phyloP scores from a whole-genome alignment of 1,140 invertebrate genomes.

The Heliconius himera region DNA sequence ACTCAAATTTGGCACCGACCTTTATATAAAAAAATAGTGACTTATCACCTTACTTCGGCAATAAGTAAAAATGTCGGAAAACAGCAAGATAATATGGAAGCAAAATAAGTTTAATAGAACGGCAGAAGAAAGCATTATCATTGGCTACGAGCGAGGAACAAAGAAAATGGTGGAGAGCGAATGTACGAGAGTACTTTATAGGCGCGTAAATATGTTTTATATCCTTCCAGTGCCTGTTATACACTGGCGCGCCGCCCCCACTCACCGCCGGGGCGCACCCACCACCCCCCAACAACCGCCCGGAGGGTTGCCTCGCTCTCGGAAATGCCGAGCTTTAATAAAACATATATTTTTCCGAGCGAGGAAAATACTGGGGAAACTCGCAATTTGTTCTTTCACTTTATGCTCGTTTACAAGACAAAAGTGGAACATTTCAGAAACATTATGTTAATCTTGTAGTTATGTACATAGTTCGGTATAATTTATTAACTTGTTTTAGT shows the following conservation, averaged over 20 bases:
- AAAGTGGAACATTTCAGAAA: conserved; percentile 80
- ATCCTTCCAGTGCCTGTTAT: conserved; percentile 81
- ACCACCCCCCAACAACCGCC: conserved; percentile 56
- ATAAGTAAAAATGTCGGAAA: conserved; percentile 77
- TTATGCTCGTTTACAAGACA: conserved; percentile 82
- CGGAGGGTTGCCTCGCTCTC: conserved; percentile 76
- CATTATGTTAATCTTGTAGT: conserved; percentile 80
- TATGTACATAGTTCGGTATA: conserved; percentile 71
- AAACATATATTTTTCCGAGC: conserved; percentile 82
- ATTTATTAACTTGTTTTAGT: conserved; percentile 53
- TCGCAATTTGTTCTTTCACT: conserved; percentile 82
- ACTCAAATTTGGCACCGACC: neutral
- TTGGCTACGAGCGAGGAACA: conserved; percentile 78
- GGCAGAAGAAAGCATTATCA: conserved; percentile 80
- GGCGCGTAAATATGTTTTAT: conserved; percentile 82
- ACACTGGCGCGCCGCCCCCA: conserved; percentile 71
- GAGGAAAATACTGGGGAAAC: conserved; percentile 81
- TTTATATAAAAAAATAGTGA: neutral
- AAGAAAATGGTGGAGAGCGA: conserved; percentile 80
- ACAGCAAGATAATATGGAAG: conserved; percentile 76
- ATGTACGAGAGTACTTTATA: conserved; percentile 81
- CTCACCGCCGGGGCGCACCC: conserved; percentile 39
- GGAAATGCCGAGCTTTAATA: conserved; percentile 82
- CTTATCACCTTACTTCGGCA: conserved; percentile 56
- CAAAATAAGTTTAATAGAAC: conserved; percentile 81